Evolutionary conservation across 1,140 invertebrate genomes (phyloP).

Genomic region (Proales similis): DNA sequence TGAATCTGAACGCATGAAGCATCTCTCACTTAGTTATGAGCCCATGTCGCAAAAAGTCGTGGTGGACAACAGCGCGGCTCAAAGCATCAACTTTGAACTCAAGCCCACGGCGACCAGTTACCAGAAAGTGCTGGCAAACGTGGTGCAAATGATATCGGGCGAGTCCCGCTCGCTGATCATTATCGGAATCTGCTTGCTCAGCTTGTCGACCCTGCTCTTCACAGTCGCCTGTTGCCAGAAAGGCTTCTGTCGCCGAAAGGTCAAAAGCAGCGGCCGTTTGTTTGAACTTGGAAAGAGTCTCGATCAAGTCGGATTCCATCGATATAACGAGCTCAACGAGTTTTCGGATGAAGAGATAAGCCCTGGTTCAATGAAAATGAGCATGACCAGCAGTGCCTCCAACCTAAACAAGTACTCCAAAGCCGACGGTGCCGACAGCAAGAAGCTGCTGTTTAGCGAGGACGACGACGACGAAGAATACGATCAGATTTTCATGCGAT

Average conservation of each 20-base stretch:
- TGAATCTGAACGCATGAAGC: not conserved
- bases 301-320: slow-evolving; percentile 1
- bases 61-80: slow-evolving; percentile 4
- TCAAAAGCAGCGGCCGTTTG: slow-evolving; percentile 9
- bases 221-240: slow-evolving; percentile 15
- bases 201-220: slow-evolving; percentile 11
- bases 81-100: slow-evolving; percentile 17
- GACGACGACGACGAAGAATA: slow-evolving; percentile 25
- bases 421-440: not conserved
- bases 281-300: slow-evolving; percentile 13
- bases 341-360: slow-evolving; percentile 13
- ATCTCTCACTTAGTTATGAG: slow-evolving; percentile 20
- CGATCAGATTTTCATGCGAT: slow-evolving; percentile 31
- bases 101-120: slow-evolving; percentile 5
- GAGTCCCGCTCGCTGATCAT: not conserved
- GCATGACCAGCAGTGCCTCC: no score
- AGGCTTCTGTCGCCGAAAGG: slow-evolving; percentile 4
- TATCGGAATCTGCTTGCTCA: slow-evolving; percentile 9
- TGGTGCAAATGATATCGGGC: slow-evolving; percentile 8
- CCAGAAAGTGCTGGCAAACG: slow-evolving; percentile 6
- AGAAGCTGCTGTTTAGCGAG: slow-evolving; percentile 21
- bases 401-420: slow-evolving; percentile 1
- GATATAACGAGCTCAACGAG: slow-evolving; percentile 6
- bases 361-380: not conserved
- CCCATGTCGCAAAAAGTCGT: not conserved